Evolutionary conservation across 1,140 invertebrate species (phyloP).

Genomic region (Sitobion miscanthi): DNA sequence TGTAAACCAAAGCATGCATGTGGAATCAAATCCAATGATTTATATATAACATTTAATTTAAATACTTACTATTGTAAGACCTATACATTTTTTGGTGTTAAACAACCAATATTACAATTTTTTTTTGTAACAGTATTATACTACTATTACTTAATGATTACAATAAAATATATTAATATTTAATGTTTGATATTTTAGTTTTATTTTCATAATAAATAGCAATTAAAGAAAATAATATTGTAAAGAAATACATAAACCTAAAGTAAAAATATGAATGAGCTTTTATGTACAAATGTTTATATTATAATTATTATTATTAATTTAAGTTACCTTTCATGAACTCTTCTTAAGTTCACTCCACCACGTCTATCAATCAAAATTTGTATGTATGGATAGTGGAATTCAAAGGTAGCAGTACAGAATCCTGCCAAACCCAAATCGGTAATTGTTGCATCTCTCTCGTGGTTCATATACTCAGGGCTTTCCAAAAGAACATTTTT

Average conservation of each 20-base stretch:
- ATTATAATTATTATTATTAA: background rate
- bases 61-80: background rate
- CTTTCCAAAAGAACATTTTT: slow-evolving; percentile 46
- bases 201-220: background rate
- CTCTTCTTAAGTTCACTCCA: slow-evolving; percentile 28
- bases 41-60: background rate
- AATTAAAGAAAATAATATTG: background rate
- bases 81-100: background rate
- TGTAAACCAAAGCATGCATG: background rate
- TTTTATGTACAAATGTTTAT: background rate
- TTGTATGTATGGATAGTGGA: slow-evolving; percentile 36
- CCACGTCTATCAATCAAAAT: slow-evolving; percentile 38
- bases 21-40: background rate
- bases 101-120: background rate
- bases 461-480: slow-evolving; percentile 24
- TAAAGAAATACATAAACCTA: background rate
- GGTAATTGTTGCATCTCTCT: slow-evolving; percentile 40
- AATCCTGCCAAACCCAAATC: slow-evolving; percentile 48
- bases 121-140: background rate
- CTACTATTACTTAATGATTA: background rate
- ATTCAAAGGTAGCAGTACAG: background rate
- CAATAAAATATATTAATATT: background rate
- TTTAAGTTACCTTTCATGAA: slow-evolving; percentile 47
- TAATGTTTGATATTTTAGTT: background rate
- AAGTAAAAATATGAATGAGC: background rate